Percentiles rank a stretch among this genome's conserved stretches.
Conservation (phyloP, 1,140 invertebrate species). For the Drosophila carrolli region DNA sequence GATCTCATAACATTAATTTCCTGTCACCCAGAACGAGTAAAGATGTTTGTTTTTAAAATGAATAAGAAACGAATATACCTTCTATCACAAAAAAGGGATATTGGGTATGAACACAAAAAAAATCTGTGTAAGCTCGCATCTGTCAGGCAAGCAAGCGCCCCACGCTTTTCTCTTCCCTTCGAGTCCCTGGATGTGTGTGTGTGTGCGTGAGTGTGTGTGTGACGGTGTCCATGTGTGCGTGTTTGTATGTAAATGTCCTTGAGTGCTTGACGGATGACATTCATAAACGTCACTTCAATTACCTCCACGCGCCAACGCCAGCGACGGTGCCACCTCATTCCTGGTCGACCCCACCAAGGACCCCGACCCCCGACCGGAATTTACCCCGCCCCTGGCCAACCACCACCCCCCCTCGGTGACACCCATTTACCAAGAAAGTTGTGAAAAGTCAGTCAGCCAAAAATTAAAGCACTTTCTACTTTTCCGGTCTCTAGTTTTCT, state of each 20-base stretch:
- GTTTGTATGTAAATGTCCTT: constrained; percentile 85
- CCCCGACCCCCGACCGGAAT: constrained; percentile 4
- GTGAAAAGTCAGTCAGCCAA: constrained; percentile 70
- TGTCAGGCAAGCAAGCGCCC: constrained; percentile 71
- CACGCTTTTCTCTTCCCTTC: constrained; percentile 40
- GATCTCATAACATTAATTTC: too few species aligned
- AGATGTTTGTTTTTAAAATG: not conserved
- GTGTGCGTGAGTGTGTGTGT: constrained; percentile 18
- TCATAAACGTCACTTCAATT: constrained; percentile 83
- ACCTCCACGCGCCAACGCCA: constrained; percentile 79
- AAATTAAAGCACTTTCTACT: constrained; percentile 57
- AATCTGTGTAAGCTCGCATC: constrained; percentile 78
- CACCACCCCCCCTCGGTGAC: not conserved
- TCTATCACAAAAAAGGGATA: not conserved
- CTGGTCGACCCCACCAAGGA: not conserved
- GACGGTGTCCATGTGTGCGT: constrained; percentile 30
- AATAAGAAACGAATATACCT: not conserved
- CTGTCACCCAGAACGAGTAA: not conserved
- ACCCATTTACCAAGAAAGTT: constrained; percentile 65
- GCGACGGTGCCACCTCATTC: constrained; percentile 33
- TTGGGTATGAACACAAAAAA: constrained; percentile 53
- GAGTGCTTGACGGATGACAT: constrained; percentile 82
- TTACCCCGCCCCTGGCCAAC: constrained; percentile 1
- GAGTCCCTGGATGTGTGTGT: constrained; percentile 5
- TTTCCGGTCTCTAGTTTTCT: constrained; percentile 23